These are phyloP conservation scores for Osmerus mordax DNA, from an alignment of 2,113 vertebrate species.

Conservation along the genomic window DNA sequence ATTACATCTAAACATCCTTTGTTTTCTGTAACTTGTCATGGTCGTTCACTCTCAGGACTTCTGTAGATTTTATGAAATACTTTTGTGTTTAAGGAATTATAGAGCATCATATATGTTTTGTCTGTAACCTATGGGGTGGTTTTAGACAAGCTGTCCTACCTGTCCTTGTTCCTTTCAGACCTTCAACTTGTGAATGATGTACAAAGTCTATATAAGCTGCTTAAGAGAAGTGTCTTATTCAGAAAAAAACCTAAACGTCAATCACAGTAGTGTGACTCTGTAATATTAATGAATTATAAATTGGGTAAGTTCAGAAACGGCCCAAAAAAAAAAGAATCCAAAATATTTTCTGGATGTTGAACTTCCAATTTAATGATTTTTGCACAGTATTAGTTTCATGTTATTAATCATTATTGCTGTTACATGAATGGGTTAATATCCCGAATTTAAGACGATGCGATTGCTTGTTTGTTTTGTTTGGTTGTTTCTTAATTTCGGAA, in stretches of 20 bases:
- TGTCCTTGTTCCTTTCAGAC: not conserved
- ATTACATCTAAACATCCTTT: not conserved
- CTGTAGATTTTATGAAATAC: not conserved
- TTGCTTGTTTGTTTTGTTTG: conserved; percentile 25
- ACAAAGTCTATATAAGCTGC: conserved; percentile 40
- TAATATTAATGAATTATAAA: not conserved
- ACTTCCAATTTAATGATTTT: conserved; percentile 25
- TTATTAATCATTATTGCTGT: conserved; percentile 28
- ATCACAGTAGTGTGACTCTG: conserved; percentile 2
- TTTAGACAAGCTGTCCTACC: not conserved
- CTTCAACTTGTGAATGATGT: conserved; percentile 27
- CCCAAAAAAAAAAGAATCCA: conserved; percentile 16
- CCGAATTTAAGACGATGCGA: conserved; percentile 9
- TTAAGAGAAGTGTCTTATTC: conserved; percentile 25
- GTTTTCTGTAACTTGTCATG: not conserved
- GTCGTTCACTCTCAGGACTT: not conserved
- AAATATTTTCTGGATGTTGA: not conserved
- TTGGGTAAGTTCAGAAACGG: too few species aligned
- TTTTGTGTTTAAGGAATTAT: not conserved
- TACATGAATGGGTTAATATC: conserved; percentile 33
- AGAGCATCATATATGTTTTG: not conserved
- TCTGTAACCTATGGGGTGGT: not conserved
- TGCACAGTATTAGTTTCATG: conserved; percentile 46
- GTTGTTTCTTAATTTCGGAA: conserved; percentile 17
- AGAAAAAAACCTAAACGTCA: conserved; percentile 2